phyloP scores from a whole-genome alignment of 2,797 vertebrate species.

The Calcarius lapponicus region DNA sequence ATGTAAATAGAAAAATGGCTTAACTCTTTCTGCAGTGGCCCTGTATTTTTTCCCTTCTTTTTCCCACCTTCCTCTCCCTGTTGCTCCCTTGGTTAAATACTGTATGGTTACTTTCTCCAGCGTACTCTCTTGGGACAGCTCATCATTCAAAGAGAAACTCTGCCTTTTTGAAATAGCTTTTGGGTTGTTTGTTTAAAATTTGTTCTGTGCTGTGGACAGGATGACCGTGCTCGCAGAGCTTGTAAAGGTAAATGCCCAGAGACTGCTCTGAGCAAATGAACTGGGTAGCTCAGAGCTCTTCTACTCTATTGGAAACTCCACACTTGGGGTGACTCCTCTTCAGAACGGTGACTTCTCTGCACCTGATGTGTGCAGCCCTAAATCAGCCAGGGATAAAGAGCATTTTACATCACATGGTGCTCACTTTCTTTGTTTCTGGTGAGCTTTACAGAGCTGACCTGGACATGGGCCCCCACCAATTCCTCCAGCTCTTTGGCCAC shows the following conservation, averaged over 20 bases:
- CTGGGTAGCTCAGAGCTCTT: neutral
- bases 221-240: rapidly evolving
- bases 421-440: neutral
- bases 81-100: neutral
- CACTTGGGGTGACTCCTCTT: neutral
- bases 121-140: neutral
- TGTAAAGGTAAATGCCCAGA: neutral
- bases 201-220: neutral
- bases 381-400: neutral
- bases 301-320: neutral
- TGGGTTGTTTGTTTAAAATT: neutral
- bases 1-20: conserved; percentile 80
- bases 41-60: neutral
- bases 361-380: neutral
- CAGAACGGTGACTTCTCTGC: neutral
- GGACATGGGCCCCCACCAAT: rapidly evolving
- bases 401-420: rapidly evolving
- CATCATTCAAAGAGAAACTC: neutral
- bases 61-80: neutral
- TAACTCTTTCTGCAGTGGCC: conserved; percentile 65
- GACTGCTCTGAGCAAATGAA: neutral
- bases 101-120: neutral
- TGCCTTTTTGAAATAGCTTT: neutral
- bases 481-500: neutral
- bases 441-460: neutral